Percentiles rank a stretch among this genome's conserved stretches.
These are phyloP conservation scores for Epinotia nisella DNA, from an alignment of 2,888 invertebrate genomes.

Conservation along the genomic window DNA sequence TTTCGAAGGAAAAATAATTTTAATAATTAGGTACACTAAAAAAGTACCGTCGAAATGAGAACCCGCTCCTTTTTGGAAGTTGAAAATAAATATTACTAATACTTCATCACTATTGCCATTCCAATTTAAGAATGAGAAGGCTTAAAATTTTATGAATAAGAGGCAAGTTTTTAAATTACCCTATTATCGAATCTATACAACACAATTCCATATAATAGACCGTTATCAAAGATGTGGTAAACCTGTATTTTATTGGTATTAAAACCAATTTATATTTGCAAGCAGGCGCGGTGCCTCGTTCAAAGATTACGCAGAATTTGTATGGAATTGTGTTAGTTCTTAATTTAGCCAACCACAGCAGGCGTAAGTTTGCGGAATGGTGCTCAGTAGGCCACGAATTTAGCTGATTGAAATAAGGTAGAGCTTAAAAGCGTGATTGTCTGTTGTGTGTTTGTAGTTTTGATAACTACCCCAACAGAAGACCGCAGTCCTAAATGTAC, in stretches of 20 bases:
- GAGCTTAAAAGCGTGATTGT: neutral
- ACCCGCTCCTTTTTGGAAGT: no score
- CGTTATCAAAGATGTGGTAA: neutral
- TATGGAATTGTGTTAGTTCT: conserved; percentile 3
- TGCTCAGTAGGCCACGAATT: conserved; percentile 11
- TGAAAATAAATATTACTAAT: no score
- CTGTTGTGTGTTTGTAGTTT: no score
- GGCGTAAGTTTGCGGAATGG: conserved; percentile 1
- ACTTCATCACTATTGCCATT: neutral
- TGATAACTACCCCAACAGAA: no score
- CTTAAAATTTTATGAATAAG: neutral
- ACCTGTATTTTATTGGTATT: conserved; percentile 5
- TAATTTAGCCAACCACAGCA: conserved; percentile 2
- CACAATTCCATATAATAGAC: neutral
- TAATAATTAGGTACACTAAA: no score
- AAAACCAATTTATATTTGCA: neutral
- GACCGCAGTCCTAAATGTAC: no score
- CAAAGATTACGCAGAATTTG: neutral
- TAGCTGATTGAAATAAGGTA: neutral
- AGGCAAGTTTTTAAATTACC: conserved; percentile 1
- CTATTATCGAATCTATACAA: neutral
- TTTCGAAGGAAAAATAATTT: no score
- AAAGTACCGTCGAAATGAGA: no score
- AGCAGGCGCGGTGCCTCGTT: neutral
- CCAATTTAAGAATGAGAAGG: neutral